Conservation (phyloP, 2,113 vertebrate genomes). For the Aptenodytes patagonicus region DNA sequence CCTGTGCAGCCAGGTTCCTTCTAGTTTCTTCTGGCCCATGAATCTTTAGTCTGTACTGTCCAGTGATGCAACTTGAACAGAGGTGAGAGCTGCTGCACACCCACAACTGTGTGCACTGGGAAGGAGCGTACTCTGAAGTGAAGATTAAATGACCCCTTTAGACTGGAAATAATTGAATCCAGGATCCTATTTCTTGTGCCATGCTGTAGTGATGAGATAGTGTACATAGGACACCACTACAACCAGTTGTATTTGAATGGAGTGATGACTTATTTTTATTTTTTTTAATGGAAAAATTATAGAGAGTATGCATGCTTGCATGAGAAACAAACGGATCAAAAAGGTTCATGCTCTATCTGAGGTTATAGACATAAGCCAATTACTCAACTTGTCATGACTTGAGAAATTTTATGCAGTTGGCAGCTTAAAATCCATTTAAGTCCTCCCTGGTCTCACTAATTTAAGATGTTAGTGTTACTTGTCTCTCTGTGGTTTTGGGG, state of each 20-base stretch:
- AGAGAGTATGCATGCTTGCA: not conserved
- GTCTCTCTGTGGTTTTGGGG: not conserved
- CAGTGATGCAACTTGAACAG: not conserved
- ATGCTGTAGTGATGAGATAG: not conserved
- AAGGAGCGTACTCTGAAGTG: not conserved
- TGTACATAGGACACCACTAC: not conserved
- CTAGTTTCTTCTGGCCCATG: not conserved
- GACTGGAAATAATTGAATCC: not conserved
- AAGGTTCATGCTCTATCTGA: not conserved
- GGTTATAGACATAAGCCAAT: not conserved
- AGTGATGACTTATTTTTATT: not conserved
- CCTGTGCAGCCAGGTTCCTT: not conserved
- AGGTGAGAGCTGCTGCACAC: not conserved
- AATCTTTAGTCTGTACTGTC: not conserved
- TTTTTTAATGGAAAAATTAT: not conserved
- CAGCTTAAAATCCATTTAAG: not conserved
- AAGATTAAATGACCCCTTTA: not conserved
- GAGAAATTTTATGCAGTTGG: not conserved
- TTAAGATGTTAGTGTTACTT: not conserved
- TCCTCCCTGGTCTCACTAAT: not conserved
- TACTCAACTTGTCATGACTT: not conserved
- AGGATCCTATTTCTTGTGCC: not conserved
- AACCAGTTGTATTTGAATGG: not conserved
- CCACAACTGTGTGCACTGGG: not conserved
- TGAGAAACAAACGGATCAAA: not conserved